Base-by-base conservation (phyloP, 2,797 vertebrate species). In the Dendrocincla fuliginosa region DNA sequence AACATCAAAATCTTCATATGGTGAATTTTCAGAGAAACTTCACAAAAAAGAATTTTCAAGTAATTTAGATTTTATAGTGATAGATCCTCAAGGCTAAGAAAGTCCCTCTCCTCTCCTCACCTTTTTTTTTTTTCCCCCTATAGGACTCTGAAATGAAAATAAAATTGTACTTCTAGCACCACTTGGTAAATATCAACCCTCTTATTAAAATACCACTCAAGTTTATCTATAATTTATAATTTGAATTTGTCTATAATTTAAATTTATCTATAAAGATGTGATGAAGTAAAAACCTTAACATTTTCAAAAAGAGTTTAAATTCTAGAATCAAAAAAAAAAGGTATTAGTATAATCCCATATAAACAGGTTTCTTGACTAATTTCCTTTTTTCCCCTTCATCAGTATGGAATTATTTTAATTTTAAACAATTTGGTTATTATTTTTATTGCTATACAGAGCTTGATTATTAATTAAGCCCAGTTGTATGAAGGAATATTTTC, bases 81-180 rank as follows among this genome's bases (percentile, higher is more conserved):
- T 49, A 41, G 7, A 35, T 55, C 22, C 14, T 63, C 10, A 67
- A 59, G 13, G 12, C 0, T 60, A 79, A 71, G 16, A 67, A 52
- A 53, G 9, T 0, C 2, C 2, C 16, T 2, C 2, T 30, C 15
- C 1, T 2, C 1, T 30, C 15, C 1, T 2, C 1, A 0, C 1
- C 3, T 19, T 24, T 44, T 55, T 60, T 49, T 7, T 42, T 44
- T 42, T 42, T 42, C 41, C 6, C 18, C 8, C 7, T 28, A 2
- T 27, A 44, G 4, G 4, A 63, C 2, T 67, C n/a, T 19, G 8
- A 80, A 90, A 46, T 50, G 3, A 63, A 86, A 74, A 63, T 18
- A 6, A 33, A 77, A 69, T 7, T 10, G 2, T 77, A 33, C 3
- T 85, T 71, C 46, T 39, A 68, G 2, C 16, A 59, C 22, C 6